Base-by-base conservation (phyloP, 2,797 vertebrate genomes). In the Cynopterus sphinx region DNA sequence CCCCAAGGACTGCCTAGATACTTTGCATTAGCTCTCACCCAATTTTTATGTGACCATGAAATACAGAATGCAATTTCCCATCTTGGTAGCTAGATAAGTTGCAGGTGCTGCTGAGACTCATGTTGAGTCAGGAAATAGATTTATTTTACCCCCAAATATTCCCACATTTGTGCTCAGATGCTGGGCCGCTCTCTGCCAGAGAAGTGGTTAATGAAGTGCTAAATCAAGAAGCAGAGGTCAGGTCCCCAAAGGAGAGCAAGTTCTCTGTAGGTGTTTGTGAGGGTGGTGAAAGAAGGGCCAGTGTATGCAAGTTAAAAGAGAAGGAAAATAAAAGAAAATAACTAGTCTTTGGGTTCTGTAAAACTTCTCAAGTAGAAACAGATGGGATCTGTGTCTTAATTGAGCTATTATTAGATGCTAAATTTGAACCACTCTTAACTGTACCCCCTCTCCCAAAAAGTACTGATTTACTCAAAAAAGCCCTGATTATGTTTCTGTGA, bases 371-470 rank as follows among this genome's bases (percentile, higher is more conserved):
- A 81, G 88, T 55, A 91, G 94, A 84, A 97, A 85, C 85, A 96
- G 91, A 91, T 94, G 85, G 90, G 59, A 61, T 63, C 31, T 84
- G 67, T 63, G 86, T 41, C 91, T 97, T 92, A 87, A 94, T 59
- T 89, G n/a, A 87, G 78, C 82, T 92, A 83, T 96, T 95, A 92
- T 90, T 95, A 96, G 73, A 95, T 57, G 65, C 82, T 96, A 90
- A 96, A 84, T 82, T 65, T 82, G 87, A 95, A 88, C 71, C 28
- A 28, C 33, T 95, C 59, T 79, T 81, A 92, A 89, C 75, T 68
- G 24, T 9, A 36, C 77, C 65, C 81, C 39, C 81, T 87, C 51
- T 39, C 57, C 33, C 12, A 24, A 22, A 63, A 55, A 94, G 74
- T 43, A 81, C 63, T 0, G 9, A 77, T 87, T 77, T 65, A 49